phyloP scores from a whole-genome alignment of 2,888 invertebrate genomes.

The Chrysolina americana region DNA sequence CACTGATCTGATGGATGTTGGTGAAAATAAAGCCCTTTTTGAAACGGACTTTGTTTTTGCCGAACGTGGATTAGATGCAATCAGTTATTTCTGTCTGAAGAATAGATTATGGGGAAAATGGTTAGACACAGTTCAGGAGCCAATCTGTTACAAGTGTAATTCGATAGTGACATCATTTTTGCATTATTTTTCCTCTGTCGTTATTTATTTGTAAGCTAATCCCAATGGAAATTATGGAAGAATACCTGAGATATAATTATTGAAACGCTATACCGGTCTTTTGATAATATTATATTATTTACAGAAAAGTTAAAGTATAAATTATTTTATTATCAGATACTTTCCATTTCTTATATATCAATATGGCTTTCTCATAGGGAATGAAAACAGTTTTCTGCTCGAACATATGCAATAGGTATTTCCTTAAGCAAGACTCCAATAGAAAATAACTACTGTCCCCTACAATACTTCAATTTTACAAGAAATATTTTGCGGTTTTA shows the following conservation, averaged over 20 bases:
- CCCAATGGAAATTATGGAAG: not conserved
- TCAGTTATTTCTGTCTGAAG: not conserved
- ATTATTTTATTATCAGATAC: too few species aligned
- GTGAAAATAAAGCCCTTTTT: conserved; percentile 17
- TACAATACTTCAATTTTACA: too few species aligned
- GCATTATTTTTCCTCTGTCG: not conserved
- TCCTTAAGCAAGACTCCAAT: too few species aligned
- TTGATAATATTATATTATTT: too few species aligned
- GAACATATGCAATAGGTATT: too few species aligned
- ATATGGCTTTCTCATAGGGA: too few species aligned
- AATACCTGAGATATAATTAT: not conserved
- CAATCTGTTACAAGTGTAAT: not conserved
- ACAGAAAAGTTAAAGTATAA: too few species aligned
- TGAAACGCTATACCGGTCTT: not conserved
- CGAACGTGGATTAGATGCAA: conserved; percentile 18
- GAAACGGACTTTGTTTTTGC: conserved; percentile 2
- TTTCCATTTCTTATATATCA: too few species aligned
- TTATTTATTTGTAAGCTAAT: not conserved
- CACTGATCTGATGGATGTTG: conserved; percentile 32
- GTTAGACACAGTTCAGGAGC: not conserved
- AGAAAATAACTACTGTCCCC: too few species aligned
- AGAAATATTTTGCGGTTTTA: too few species aligned
- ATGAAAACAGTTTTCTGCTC: too few species aligned
- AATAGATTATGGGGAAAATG: not conserved
- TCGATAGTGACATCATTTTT: not conserved